Evolutionary conservation across 2,113 vertebrate genomes (phyloP).

Genomic region (Heterotis niloticus): DNA sequence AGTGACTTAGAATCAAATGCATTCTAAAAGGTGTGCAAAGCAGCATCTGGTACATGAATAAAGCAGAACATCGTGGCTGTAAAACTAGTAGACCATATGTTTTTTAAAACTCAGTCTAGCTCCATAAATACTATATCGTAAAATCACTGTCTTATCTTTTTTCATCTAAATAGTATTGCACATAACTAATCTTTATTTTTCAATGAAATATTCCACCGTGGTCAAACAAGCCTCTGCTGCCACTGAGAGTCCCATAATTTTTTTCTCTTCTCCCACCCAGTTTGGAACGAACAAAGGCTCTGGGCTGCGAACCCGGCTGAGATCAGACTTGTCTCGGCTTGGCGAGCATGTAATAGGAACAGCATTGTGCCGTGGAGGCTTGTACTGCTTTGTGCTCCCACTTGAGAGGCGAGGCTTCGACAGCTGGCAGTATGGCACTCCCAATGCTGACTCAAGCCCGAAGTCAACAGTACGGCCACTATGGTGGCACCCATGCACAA

Average conservation of each 20-base stretch:
- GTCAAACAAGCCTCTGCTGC: not conserved
- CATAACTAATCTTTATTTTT: too few species aligned
- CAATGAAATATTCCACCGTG: conserved; percentile 4
- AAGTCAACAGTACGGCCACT: conserved; percentile 28
- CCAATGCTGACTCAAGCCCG: conserved; percentile 11
- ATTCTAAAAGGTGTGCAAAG: too few species aligned
- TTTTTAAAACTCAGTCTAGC: too few species aligned
- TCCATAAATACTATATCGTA: too few species aligned
- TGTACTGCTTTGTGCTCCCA: not conserved
- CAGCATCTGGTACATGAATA: not conserved
- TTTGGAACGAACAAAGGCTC: conserved; percentile 22
- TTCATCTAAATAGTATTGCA: too few species aligned
- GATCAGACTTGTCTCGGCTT: conserved; percentile 25
- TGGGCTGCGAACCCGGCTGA: not conserved
- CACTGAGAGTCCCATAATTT: conserved; percentile 11
- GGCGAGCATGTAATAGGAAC: conserved; percentile 31
- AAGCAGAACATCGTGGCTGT: too few species aligned
- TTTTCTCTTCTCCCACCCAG: not conserved
- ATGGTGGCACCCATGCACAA: conserved; percentile 23
- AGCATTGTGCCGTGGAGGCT: conserved; percentile 24
- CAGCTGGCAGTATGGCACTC: conserved; percentile 2
- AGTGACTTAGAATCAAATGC: too few species aligned
- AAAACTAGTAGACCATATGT: too few species aligned
- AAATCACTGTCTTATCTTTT: too few species aligned
- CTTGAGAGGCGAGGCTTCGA: conserved; percentile 5